Evolutionary conservation across 2,888 invertebrate species (phyloP).

Genomic region (Polia nebulosa): DNA sequence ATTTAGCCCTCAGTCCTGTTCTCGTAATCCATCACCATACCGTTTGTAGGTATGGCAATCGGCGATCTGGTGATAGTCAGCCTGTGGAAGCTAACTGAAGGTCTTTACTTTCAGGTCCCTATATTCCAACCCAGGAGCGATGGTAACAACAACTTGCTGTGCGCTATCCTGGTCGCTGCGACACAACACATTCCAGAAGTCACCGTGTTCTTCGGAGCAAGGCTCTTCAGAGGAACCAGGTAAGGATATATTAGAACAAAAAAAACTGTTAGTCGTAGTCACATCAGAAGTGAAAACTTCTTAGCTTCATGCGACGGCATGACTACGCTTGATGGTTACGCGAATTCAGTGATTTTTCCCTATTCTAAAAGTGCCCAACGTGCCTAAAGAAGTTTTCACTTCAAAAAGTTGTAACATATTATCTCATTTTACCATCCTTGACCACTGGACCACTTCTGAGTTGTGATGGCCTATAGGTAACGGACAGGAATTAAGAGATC

Average conservation of each 20-base stretch:
- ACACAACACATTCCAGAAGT: slow-evolving; percentile 98
- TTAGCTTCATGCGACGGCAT: too few species aligned
- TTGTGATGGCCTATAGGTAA: neutral
- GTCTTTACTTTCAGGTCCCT: slow-evolving; percentile 92
- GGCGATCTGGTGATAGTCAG: neutral
- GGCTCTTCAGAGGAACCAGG: slow-evolving; percentile 96
- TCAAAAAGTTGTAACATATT: too few species aligned
- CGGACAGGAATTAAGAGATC: neutral
- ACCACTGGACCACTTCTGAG: neutral
- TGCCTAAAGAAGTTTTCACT: too few species aligned
- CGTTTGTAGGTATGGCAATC: neutral
- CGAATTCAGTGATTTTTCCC: too few species aligned
- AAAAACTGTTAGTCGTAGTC: too few species aligned
- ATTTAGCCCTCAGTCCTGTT: neutral
- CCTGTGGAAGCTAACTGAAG: neutral
- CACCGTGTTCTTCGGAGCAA: slow-evolving; percentile 97
- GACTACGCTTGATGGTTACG: too few species aligned
- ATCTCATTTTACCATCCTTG: too few species aligned
- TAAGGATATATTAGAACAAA: too few species aligned
- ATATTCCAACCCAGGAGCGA: slow-evolving; percentile 98
- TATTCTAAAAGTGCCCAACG: too few species aligned
- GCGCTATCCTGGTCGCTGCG: slow-evolving; percentile 97
- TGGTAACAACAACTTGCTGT: slow-evolving; percentile 97
- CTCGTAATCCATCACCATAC: too few species aligned
- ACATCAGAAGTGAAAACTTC: too few species aligned